Base-by-base conservation (phyloP, 2,113 vertebrate species). In the Phaethon lepturus region DNA sequence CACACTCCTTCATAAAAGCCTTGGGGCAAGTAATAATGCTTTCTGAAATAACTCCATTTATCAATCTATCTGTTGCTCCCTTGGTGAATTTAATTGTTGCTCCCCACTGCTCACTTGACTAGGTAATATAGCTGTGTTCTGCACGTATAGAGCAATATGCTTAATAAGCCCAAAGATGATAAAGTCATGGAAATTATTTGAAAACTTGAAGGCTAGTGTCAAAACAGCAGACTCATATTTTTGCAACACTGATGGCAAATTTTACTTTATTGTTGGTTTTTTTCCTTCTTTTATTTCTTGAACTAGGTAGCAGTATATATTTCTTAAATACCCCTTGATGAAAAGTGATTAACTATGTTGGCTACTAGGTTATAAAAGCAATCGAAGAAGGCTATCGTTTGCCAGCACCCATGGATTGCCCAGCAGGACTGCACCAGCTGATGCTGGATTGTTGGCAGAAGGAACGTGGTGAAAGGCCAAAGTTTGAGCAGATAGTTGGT, bases 371-470 rank as follows among this genome's bases (percentile, higher is more conserved):
- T 93, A 99, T 99, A 97, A 99, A 99, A 98, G 99, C 99, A 31
- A 99, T 99, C 14, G 99, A 99, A 98, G 99, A 99, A 97, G 99
- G 99, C 90, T 99, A 99, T 96, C 99, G 99, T 87, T 99, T 99
- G 79, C 99, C 99, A 68, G 99, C 99, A 38, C 99, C 99, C 85
- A 99, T 99, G 99, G 99, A 99, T 98, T 99, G 99, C 97, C 99
- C 99, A 23, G 98, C 99, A 69, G 99, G 99, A 78, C 98, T 99
- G 66, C 99, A 99, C 96, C 99, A 99, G 98, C 98, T 99, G 55
- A 99, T 99, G 99, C 97, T 99, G 90, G 99, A 99, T 96, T 99
- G 99, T 97, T 99, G 99, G 99, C 99, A 99, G 96, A 99, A 99
- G 95, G 99, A 99, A 79, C 98, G 99, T 6, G 99, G 99, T 2